Percentiles rank a stretch among this genome's conserved stretches.
Evolutionary conservation across 2,888 invertebrate species (phyloP).

Genomic region (Drosophila buzzatii): DNA sequence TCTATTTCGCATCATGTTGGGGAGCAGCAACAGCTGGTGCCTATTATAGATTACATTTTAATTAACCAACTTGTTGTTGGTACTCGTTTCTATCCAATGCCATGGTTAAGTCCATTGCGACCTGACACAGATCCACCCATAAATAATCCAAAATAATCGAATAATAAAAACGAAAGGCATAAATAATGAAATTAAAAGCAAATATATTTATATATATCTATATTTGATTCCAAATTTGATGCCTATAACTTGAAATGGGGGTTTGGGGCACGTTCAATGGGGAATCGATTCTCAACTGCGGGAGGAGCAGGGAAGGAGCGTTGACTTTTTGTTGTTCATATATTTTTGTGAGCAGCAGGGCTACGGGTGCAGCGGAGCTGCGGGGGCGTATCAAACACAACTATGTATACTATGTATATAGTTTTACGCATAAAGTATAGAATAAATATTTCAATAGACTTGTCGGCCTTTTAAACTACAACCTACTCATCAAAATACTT

Average conservation of each 20-base stretch:
- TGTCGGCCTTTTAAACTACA: slow-evolving; percentile 62
- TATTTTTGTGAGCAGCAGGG: slow-evolving; percentile 47
- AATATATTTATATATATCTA: slow-evolving; percentile 25
- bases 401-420: slow-evolving; percentile 57
- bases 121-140: slow-evolving; percentile 41
- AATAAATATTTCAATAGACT: slow-evolving; percentile 41
- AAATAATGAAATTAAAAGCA: slow-evolving; percentile 67
- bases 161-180: slow-evolving; percentile 55
- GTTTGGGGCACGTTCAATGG: slow-evolving; percentile 42
- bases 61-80: slow-evolving; percentile 70
- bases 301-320: slow-evolving; percentile 27
- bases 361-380: slow-evolving; percentile 68
- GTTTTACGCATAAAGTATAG: slow-evolving; percentile 31
- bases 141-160: slow-evolving; percentile 60
- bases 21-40: slow-evolving; percentile 48
- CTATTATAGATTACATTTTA: slow-evolving; percentile 69
- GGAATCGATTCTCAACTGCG: slow-evolving; percentile 32
- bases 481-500: slow-evolving; percentile 61
- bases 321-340: slow-evolving; percentile 16
- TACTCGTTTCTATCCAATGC: slow-evolving; percentile 34
- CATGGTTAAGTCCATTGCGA: slow-evolving; percentile 23
- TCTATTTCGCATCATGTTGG: slow-evolving; percentile 49
- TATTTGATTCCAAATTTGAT: slow-evolving; percentile 41
- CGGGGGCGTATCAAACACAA: slow-evolving; percentile 66
- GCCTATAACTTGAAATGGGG: slow-evolving; percentile 51